Conservation (phyloP, 1,140 invertebrate species). For the Ceratitis capitata region DNA sequence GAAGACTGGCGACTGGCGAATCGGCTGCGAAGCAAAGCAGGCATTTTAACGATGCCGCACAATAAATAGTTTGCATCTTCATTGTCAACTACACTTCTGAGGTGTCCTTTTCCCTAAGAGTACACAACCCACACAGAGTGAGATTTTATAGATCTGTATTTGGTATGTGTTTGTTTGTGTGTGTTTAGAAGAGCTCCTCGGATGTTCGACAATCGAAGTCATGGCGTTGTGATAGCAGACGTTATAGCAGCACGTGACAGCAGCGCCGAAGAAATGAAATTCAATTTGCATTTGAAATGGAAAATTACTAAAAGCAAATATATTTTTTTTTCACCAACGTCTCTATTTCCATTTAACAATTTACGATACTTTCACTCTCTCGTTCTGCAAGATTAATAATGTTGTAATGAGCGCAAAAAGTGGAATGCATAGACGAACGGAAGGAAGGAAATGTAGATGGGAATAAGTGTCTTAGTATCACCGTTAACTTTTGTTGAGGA, state of each 20-base stretch:
- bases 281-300: conserved; percentile 19
- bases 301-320: conserved; percentile 4
- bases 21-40: background rate
- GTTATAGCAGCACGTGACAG: background rate
- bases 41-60: background rate
- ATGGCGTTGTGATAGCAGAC: background rate
- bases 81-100: background rate
- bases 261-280: background rate
- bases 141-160: background rate
- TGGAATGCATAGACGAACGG: background rate
- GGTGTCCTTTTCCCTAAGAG: too few relatives aligned
- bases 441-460: background rate
- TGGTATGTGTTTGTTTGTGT: background rate
- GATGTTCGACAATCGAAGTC: background rate
- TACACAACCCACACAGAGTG: background rate
- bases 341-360: background rate
- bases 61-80: background rate
- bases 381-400: background rate
- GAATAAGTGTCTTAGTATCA: background rate
- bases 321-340: background rate
- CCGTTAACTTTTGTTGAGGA: background rate
- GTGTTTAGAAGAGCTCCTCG: background rate
- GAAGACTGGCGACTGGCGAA: background rate
- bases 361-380: background rate
- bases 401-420: background rate